Percentiles rank a stretch among this genome's conserved stretches.
Conservation (phyloP, 2,888 invertebrate genomes). For the Tanytarsus gracilentus region DNA sequence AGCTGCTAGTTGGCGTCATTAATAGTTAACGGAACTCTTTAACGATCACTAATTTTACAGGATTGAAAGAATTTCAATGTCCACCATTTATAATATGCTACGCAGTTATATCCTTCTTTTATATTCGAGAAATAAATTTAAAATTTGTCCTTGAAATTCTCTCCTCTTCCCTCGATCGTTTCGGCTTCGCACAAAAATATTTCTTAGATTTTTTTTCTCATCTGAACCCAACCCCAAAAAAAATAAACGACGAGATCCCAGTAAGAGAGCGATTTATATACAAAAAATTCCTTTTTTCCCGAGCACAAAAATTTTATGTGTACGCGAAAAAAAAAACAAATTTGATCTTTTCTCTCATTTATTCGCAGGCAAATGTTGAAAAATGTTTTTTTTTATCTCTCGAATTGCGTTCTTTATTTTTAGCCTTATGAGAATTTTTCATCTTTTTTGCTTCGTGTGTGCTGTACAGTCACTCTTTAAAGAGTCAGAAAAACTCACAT, state of each 20-base stretch:
- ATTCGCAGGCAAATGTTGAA: conserved; percentile 2
- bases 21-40: too few relatives aligned
- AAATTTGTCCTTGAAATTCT: neutral
- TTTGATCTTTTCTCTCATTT: neutral
- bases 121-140: neutral
- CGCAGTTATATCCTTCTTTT: neutral
- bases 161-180: neutral
- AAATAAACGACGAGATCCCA: neutral
- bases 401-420: conserved; percentile 21
- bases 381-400: conserved; percentile 10
- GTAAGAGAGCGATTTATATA: too few relatives aligned
- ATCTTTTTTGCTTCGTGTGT: neutral
- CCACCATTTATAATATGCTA: neutral
- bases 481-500: conserved; percentile 11
- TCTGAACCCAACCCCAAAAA: conserved; percentile 3
- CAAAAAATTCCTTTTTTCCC: conserved; percentile 3
- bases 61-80: too few relatives aligned
- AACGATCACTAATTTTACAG: too few relatives aligned
- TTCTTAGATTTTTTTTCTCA: neutral
- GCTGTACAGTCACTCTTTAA: neutral
- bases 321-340: neutral
- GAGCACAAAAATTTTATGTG: neutral
- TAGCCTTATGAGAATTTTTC: conserved; percentile 23
- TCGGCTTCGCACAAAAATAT: neutral
- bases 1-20: too few relatives aligned